phyloP scores from a whole-genome alignment of 2,888 invertebrate genomes.

The Spisula solida region DNA sequence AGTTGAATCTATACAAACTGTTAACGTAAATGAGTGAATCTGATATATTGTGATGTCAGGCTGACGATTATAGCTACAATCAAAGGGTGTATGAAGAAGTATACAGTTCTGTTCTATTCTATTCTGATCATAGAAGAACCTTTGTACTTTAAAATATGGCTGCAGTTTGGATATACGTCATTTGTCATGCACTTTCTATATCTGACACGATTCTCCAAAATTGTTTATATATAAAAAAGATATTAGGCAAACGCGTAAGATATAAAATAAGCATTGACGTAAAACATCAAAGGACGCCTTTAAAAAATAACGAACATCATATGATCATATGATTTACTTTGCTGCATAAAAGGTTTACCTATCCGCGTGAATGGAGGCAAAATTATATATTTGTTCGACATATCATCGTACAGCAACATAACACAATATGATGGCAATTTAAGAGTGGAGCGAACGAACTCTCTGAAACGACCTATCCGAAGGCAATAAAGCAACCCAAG shows the following conservation, averaged over 20 bases:
- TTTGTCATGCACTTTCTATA: background rate
- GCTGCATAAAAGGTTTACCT: too few relatives aligned
- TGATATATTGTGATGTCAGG: background rate
- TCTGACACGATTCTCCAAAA: background rate
- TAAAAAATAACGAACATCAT: too few relatives aligned
- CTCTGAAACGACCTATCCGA: too few relatives aligned
- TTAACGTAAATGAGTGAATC: background rate
- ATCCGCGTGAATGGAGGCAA: too few relatives aligned
- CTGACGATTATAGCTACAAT: background rate
- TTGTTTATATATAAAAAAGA: background rate
- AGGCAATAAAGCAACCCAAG: too few relatives aligned
- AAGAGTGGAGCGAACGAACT: too few relatives aligned
- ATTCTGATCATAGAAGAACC: background rate
- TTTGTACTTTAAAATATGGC: background rate
- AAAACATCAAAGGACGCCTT: background rate
- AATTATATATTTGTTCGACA: too few relatives aligned
- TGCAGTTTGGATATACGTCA: background rate
- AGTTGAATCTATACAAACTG: background rate
- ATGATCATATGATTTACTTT: too few relatives aligned
- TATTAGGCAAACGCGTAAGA: background rate
- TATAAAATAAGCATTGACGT: too few relatives aligned
- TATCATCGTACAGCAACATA: too few relatives aligned
- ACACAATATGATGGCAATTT: too few relatives aligned
- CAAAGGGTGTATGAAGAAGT: background rate
- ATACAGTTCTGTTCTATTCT: too few relatives aligned